Conservation (phyloP, 30 jellyfish, hydroid and myxozoan species). For the Aurelia sp. region DNA sequence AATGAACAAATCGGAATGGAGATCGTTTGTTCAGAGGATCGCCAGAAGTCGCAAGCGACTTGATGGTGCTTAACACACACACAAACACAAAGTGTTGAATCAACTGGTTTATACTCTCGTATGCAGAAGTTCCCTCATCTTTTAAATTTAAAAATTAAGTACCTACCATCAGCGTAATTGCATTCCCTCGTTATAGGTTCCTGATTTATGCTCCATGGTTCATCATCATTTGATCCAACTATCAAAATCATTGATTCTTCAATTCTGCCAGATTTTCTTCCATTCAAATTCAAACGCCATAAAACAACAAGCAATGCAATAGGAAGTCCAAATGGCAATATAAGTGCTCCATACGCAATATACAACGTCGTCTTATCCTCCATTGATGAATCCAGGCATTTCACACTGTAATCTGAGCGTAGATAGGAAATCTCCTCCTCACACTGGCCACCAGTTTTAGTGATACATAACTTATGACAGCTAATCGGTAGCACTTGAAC, state of each 20-base stretch:
- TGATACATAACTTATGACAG: constrained; percentile 40
- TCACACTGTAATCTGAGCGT: constrained; percentile 44
- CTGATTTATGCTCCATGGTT: no score
- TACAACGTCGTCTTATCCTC: neutral
- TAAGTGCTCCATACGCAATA: constrained; percentile 30
- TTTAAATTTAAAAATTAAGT: no score
- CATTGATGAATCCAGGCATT: neutral
- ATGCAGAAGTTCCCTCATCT: no score
- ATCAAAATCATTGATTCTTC: neutral
- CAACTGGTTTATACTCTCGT: no score
- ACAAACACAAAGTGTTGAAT: no score
- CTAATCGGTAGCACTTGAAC: constrained; percentile 36
- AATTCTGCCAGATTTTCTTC: neutral
- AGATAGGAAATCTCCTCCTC: neutral
- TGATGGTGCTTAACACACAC: no score
- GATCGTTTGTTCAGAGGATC: no score
- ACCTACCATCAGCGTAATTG: no score
- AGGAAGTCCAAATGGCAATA: constrained; percentile 50
- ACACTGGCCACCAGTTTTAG: constrained; percentile 2
- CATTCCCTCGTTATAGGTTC: no score
- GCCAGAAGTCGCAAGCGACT: no score
- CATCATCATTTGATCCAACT: no score
- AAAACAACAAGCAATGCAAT: neutral
- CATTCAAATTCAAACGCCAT: neutral
- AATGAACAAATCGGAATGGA: no score